Evolutionary conservation across 2,797 vertebrate species (phyloP).

Genomic region (Notolepis coatsorum): DNA sequence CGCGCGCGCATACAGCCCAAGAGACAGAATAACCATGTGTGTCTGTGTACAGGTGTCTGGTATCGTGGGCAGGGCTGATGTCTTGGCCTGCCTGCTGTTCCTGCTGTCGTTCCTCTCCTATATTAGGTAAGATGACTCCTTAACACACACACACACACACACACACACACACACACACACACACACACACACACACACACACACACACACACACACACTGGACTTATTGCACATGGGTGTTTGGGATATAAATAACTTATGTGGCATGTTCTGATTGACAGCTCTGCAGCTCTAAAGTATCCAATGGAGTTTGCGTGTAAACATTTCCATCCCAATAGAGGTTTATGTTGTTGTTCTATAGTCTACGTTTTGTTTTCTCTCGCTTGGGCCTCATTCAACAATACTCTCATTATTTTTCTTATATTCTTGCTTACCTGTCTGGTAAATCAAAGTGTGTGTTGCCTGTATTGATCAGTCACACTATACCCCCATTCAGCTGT

Average conservation of each 20-base stretch:
- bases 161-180: constrained; percentile 7
- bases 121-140: constrained; percentile 82
- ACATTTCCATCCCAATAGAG: too few relatives aligned
- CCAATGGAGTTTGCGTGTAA: too few relatives aligned
- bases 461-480: too few relatives aligned
- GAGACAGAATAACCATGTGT: constrained; percentile 20
- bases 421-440: too few relatives aligned
- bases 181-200: not conserved
- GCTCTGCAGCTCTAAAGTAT: too few relatives aligned
- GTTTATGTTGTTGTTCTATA: too few relatives aligned
- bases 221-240: not conserved
- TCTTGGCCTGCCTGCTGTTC: constrained; percentile 93
- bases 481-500: too few relatives aligned
- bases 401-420: too few relatives aligned
- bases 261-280: too few relatives aligned
- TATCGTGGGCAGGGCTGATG: constrained; percentile 95
- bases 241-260: not conserved
- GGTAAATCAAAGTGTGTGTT: too few relatives aligned
- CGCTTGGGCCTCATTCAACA: too few relatives aligned
- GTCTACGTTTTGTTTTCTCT: too few relatives aligned
- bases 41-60: constrained; percentile 89
- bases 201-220: not conserved
- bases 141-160: not conserved
- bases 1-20: not conserved
- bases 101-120: constrained; percentile 96